phyloP scores from a whole-genome alignment of 2,797 vertebrate genomes.

The Melanotaenia parkinsoni region DNA sequence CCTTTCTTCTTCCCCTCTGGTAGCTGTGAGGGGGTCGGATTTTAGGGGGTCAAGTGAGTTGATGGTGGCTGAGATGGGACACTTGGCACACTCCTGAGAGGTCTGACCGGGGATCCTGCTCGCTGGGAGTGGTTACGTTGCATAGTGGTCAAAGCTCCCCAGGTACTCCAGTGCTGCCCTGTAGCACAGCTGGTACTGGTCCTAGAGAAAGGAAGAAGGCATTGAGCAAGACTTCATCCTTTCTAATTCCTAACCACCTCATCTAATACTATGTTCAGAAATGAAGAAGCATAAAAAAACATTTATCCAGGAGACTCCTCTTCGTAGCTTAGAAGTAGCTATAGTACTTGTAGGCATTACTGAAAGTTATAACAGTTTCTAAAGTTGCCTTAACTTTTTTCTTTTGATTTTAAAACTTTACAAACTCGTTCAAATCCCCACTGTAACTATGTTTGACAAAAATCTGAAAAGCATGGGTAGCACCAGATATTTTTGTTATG shows the following conservation, averaged over 20 bases:
- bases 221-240: conserved; percentile 5
- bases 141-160: conserved; percentile 99
- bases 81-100: conserved; percentile 85
- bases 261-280: neutral
- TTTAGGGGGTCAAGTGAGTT: conserved; percentile 72
- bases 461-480: conserved; percentile 8
- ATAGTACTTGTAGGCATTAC: neutral
- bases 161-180: conserved; percentile 95
- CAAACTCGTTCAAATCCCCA: conserved; percentile 25
- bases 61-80: conserved; percentile 91
- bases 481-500: conserved; percentile 8
- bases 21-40: conserved; percentile 43
- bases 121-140: conserved; percentile 93
- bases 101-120: conserved; percentile 71
- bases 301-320: neutral
- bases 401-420: conserved; percentile 1
- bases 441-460: conserved; percentile 6
- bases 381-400: neutral
- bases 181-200: conserved; percentile 99
- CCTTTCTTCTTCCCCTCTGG: conserved; percentile 75
- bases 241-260: neutral
- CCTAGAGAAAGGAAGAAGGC: conserved; percentile 75
- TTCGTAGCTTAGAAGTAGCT: neutral
- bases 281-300: neutral
- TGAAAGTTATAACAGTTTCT: neutral